Evolutionary conservation across 2,113 vertebrate genomes (phyloP), one percentile per base, ranked within the genome.

Genomic region (Corythoichthys haematopterus): DNA sequence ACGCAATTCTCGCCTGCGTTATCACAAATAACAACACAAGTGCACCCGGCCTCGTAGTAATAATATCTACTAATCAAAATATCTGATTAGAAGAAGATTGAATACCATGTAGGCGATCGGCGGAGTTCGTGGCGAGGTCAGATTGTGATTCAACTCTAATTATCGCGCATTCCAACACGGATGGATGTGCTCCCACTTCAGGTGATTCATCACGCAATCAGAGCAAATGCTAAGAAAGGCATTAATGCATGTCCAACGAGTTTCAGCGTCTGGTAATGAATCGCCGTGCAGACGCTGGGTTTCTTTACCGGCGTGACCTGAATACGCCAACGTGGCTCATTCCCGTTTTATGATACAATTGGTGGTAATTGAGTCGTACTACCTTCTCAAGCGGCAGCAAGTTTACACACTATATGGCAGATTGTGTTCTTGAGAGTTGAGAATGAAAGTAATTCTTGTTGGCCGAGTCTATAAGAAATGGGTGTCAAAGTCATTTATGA

Each of bases 81-180:
- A 83, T 79, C 69, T 76, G 70, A 36, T 43, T 16, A 20, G 38
- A 45, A 43, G 16, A 16, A 61, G 16, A 61, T 20, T 12, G 60
- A 28, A 15, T 56, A n/a, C 65, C 36, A 33, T 69, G 12, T 58
- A 56, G 53, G 28, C 72, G 45, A 58, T 56, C 62, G 59, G 47
- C 3, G 2, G 33, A 68, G 81, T 84, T 88, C 79, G 36, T 1
- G 6, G 35, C 3, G n/a, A 77, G 85, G 80, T 84, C 76, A 77
- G 66, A 68, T 66, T 65, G 50, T 67, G 56, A 76, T 83, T 83
- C 76, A 71, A 45, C 66, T 76, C 71, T 81, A 85, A 89, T 89
- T 81, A 86, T 63, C 68, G 76, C 59, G 51, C 70, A 68, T 57
- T 60, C 8, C 50, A 67, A 68, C 58, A 16, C 35, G 64, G 47